Percentiles rank a stretch among this genome's conserved stretches.
Evolutionary conservation across 2,888 invertebrate species (phyloP).

Genomic region (Entomobrya multifasciata): DNA sequence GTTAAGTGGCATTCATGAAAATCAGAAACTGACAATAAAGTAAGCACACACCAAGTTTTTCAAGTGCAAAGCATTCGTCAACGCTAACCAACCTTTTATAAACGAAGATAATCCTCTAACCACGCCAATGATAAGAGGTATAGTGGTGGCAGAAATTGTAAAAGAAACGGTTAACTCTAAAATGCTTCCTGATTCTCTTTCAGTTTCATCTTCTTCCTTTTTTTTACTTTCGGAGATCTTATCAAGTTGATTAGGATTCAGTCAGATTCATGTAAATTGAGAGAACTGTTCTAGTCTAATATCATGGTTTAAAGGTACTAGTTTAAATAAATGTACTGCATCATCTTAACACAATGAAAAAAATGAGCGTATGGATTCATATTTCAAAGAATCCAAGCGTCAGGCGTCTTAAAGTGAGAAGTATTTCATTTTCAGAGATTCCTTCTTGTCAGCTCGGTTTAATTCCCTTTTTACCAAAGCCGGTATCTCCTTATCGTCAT

Average conservation of each 20-base stretch:
- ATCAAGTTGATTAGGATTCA: conserved; percentile 41
- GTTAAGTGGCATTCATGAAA: conserved; percentile 18
- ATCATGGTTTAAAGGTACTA: conserved; percentile 16
- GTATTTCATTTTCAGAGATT: conserved; percentile 61
- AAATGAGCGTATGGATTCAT: conserved; percentile 42
- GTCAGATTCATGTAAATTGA: conserved; percentile 53
- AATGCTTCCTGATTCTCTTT: conserved; percentile 56
- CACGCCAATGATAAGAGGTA: conserved; percentile 43
- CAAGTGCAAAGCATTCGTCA: not conserved
- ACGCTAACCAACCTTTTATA: not conserved
- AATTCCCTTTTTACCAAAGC: conserved; percentile 58
- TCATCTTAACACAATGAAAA: conserved; percentile 19
- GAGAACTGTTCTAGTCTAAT: conserved; percentile 25
- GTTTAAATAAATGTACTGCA: not conserved
- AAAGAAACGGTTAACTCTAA: not conserved
- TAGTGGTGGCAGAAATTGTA: not conserved
- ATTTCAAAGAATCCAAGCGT: conserved; percentile 56
- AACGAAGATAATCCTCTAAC: conserved; percentile 29
- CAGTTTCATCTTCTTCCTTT: conserved; percentile 13
- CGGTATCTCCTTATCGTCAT: conserved; percentile 52
- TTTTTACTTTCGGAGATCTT: conserved; percentile 41
- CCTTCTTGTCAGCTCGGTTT: conserved; percentile 56
- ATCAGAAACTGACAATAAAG: conserved; percentile 23
- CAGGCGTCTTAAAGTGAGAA: conserved; percentile 58
- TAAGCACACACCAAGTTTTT: conserved; percentile 29